phyloP scores from a whole-genome alignment of 1,140 invertebrate species.

The Odontomachus brunneus region DNA sequence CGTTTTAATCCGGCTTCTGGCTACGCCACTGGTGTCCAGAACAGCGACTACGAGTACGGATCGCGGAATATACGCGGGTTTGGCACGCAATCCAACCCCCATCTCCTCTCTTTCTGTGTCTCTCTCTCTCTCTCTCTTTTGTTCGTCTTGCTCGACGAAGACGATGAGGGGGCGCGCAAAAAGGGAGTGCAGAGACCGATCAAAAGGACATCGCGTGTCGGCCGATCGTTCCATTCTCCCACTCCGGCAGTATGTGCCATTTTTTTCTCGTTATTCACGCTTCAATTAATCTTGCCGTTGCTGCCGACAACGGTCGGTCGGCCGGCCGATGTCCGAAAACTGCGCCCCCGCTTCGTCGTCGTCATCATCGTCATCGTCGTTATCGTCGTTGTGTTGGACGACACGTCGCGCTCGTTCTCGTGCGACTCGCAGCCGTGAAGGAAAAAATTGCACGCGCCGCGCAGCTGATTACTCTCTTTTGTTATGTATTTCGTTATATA shows the following conservation, averaged over 20 bases:
- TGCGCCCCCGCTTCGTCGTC: background rate
- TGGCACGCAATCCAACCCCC: constrained; percentile 50
- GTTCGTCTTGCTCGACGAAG: background rate
- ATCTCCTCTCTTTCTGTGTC: background rate
- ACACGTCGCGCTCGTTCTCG: background rate
- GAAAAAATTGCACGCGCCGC: background rate
- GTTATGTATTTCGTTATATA: background rate
- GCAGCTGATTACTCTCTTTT: constrained; percentile 16
- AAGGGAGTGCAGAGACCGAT: constrained; percentile 62
- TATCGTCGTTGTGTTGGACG: background rate
- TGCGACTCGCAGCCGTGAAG: background rate
- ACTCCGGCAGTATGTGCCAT: background rate
- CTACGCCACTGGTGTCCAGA: constrained; percentile 18
- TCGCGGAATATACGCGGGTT: constrained; percentile 50
- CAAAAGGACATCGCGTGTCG: constrained; percentile 74
- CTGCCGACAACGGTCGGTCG: constrained; percentile 8
- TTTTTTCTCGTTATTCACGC: constrained; percentile 64
- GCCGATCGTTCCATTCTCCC: constrained; percentile 55
- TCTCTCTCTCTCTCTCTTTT: background rate
- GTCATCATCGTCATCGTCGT: no score
- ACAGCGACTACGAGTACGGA: constrained; percentile 39
- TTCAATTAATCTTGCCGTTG: constrained; percentile 67
- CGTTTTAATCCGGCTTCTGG: constrained; percentile 32
- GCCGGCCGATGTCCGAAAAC: constrained; percentile 4
- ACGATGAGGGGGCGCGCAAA: background rate